Evolutionary conservation across 37 sponge, comb jelly and placozoan genomes (phyloP).

Genomic region (Halichondria panicea): DNA sequence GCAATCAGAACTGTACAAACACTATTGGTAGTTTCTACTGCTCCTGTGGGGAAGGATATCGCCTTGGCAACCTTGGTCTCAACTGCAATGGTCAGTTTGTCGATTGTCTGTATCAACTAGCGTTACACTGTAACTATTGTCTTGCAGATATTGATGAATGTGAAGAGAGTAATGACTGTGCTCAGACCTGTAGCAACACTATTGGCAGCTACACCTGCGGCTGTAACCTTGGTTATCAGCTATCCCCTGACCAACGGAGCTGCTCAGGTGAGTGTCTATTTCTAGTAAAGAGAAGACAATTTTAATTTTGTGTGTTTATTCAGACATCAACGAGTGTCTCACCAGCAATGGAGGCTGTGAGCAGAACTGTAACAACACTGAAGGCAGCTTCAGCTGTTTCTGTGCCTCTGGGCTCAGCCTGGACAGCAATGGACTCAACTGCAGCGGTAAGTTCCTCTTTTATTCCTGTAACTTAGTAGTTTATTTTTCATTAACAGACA

Average conservation of each 20-base stretch:
- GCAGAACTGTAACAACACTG: conserved; percentile 8
- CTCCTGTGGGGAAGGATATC: neutral
- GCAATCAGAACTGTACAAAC: conserved; percentile 14
- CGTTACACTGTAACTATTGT: neutral
- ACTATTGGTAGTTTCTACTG: conserved; percentile 45
- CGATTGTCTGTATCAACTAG: too few species aligned
- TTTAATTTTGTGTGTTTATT: neutral
- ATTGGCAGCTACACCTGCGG: conserved; percentile 33
- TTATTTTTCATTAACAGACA: neutral
- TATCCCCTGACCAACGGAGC: conserved; percentile 2
- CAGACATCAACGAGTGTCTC: conserved; percentile 27
- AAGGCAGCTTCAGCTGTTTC: conserved; percentile 17
- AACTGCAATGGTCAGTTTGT: neutral
- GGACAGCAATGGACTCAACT: too few species aligned
- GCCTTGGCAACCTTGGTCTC: neutral
- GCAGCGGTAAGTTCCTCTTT: neutral
- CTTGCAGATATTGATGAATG: conserved; percentile 58
- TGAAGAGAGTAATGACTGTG: conserved; percentile 4
- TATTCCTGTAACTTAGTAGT: neutral
- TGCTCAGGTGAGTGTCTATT: neutral
- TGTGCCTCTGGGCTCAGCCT: conserved; percentile 17
- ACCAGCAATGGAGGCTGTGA: neutral
- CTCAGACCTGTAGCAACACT: conserved; percentile 45
- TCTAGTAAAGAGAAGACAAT: neutral
- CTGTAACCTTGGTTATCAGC: conserved; percentile 33